Conservation (phyloP, 2,797 vertebrate genomes). For the Poecilia velifera region DNA sequence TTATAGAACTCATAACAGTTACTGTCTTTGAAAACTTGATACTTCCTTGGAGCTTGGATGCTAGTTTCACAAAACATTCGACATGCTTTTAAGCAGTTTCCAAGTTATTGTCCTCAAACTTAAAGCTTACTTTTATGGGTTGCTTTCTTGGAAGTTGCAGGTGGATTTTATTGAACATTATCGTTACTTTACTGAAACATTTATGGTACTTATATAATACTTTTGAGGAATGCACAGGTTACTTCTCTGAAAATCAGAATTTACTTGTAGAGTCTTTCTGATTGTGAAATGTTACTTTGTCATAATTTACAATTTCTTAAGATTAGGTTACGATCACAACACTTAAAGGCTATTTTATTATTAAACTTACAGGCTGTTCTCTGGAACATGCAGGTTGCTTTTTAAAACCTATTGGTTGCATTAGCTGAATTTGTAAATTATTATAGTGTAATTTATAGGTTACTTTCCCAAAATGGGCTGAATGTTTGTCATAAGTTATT, state of each 20-base stretch:
- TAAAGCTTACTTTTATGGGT: neutral
- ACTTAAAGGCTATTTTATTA: neutral
- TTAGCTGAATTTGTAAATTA: neutral
- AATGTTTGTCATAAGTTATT: neutral
- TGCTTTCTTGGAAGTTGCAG: neutral
- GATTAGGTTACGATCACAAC: neutral
- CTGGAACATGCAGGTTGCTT: neutral
- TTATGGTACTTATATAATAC: neutral
- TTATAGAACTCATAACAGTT: neutral
- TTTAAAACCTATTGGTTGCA: neutral
- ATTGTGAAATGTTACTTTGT: neutral
- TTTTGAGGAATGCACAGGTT: neutral
- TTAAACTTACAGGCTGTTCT: neutral
- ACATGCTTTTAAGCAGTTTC: neutral
- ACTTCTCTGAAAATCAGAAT: neutral
- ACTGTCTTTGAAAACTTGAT: neutral
- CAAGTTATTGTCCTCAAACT: neutral
- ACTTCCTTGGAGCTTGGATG: neutral
- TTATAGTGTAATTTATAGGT: neutral
- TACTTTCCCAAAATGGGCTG: neutral
- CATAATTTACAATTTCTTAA: neutral
- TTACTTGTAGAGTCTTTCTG: neutral
- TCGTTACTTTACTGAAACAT: neutral
- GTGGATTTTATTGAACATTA: neutral
- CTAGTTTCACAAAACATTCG: neutral